phyloP scores from a whole-genome alignment of 2,888 invertebrate genomes.

The Protula sp. region DNA sequence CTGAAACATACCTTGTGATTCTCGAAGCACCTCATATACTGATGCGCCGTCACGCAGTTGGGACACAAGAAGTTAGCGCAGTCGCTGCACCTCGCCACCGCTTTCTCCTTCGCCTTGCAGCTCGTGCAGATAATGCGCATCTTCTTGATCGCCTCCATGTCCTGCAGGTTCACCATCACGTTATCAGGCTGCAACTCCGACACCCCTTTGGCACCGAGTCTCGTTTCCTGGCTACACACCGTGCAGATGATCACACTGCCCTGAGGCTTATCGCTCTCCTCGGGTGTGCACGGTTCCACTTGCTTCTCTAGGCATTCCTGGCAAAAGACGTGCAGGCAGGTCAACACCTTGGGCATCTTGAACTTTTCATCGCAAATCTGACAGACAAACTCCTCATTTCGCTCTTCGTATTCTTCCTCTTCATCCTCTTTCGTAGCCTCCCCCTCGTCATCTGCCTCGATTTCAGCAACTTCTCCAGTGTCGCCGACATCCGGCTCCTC shows the following conservation, averaged over 20 bases:
- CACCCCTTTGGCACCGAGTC: slow-evolving; percentile 56
- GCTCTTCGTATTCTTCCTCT: background rate
- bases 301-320: slow-evolving; percentile 82
- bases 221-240: slow-evolving; percentile 79
- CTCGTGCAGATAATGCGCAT: slow-evolving; percentile 75
- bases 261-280: background rate
- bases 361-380: slow-evolving; percentile 58
- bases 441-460: background rate
- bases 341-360: slow-evolving; percentile 77
- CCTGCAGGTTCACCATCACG: slow-evolving; percentile 63
- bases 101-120: slow-evolving; percentile 91
- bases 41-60: slow-evolving; percentile 91
- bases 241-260: slow-evolving; percentile 46
- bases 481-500: background rate
- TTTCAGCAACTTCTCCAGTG: background rate
- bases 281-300: slow-evolving; percentile 52
- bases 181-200: slow-evolving; percentile 79
- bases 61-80: slow-evolving; percentile 90
- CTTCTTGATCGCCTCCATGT: slow-evolving; percentile 63
- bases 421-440: background rate
- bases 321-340: slow-evolving; percentile 93
- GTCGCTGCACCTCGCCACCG: slow-evolving; percentile 88
- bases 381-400: slow-evolving; percentile 23
- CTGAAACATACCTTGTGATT: slow-evolving; percentile 64
- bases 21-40: slow-evolving; percentile 95